Base-by-base conservation (phyloP, 2,888 invertebrate species). In the Reticulitermes lucifugus region DNA sequence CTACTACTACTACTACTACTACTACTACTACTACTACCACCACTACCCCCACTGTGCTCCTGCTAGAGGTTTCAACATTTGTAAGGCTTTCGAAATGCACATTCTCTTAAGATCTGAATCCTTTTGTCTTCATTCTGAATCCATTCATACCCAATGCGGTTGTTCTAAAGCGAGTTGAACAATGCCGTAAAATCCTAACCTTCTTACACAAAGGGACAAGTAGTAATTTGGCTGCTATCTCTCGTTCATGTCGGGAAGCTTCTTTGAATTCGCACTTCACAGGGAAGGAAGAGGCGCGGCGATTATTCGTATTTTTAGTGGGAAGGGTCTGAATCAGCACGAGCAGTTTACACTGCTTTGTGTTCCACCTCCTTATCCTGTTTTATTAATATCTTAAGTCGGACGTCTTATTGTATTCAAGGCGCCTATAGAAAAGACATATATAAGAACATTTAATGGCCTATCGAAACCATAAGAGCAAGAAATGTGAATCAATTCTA, bases 211-310 rank as follows among this genome's bases (percentile, higher is more conserved):
- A 70, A 80, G 70, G 79, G 79, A 25, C 59, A 79, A 79, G 46
- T 60, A 81, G 81, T 81, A 81, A 81, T 81, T 81, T 81, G 81
- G 81, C 70, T 81, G n/a, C 35, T 65, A 81, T 43, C 70, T 22
- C 55, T 70, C 41, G 41, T n/a, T 81, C 70, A 81, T 81, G 81
- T 81, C 14, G 41, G 25, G 70, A 81, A 25, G 14, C 22, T 60
- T 41, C 65, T 81, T 81, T 65, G 60, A 65, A 60, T 80, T 81
- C 65, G 65, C n/a, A 22, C 29, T 29, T 79, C 59, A 59, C 29
- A 35, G 59, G 29, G 35, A 46, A 59, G n/a, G n/a, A 29, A 18
- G 43, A 46, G 22, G 22, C 29, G 46, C n/a, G 18, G 22, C 6
- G 77, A 77, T 77, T n/a, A 77, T 51, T 77, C 22, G 73, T 77